Evolutionary conservation across 2,888 invertebrate genomes (phyloP), one percentile per base, ranked within the genome.

Genomic region (Camptogramma bilineatum): DNA sequence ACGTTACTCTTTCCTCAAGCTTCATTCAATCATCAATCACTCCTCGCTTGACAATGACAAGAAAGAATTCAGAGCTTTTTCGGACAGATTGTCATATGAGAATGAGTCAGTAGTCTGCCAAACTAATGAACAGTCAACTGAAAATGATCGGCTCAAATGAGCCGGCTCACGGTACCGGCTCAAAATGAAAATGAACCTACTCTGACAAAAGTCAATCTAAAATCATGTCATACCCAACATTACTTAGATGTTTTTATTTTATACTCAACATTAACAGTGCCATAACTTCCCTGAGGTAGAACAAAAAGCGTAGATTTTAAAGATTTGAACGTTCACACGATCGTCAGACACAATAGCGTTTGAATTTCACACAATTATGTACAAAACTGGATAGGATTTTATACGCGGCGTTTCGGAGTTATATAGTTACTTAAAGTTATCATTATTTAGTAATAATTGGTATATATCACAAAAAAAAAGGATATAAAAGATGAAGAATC

Each of bases 341-440:
- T 75, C 68, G 70, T 73, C 53, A 69, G 73, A 63, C 67, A 79
- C 79, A 80, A 79, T 79, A 70, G 74, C 53, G 62, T 71, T 77
- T 63, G 50, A 73, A 75, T 77, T 78, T 81, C 80, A 77, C 80
- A 82, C 76, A 78, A 80, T 80, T 75, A 77, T 78, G 76, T 61
- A 64, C 54, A 77, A 78, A 79, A 72, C 68, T 69, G 66, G 71
- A 73, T 74, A 72, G 69, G 71, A 73, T 74, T 71, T 70, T 50
- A 53, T 61, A 51, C 58, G 47, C 17, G 21, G 21, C 19, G 34
- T 55, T 47, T 55, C 34, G 4, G 4, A 39, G 42, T 9, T 54
- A 28, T 54, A 28, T 24, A 42, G 21, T 17, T 46, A 46, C 21
- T 46, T 54, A 19, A 2, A 51, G 48, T 34, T 34, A 39, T 48